These are phyloP conservation scores for Lysandra coridon DNA, from an alignment of 2,888 invertebrate species.

Conservation along the genomic window DNA sequence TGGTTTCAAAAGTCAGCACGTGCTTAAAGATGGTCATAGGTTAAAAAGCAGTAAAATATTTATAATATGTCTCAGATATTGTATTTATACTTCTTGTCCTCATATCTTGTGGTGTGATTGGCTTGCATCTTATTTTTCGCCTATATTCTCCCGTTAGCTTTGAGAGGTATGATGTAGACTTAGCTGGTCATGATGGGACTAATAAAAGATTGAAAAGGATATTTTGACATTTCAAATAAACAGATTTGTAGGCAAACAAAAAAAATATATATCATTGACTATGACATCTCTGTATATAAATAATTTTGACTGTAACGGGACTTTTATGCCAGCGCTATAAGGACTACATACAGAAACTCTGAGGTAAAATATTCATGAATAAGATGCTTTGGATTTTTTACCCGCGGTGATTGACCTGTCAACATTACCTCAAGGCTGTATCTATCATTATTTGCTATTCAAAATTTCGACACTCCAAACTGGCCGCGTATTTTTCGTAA, in stretches of 20 bases:
- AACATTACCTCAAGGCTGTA: slow-evolving; percentile 44
- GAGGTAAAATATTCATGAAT: not conserved
- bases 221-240: not conserved
- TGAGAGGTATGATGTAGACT: not conserved
- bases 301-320: not conserved
- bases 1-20: too few relatives aligned
- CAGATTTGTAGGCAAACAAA: not conserved
- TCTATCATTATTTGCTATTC: slow-evolving; percentile 38
- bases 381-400: slow-evolving; percentile 50
- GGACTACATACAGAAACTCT: not conserved
- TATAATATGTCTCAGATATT: too few relatives aligned
- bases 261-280: slow-evolving; percentile 12
- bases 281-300: not conserved
- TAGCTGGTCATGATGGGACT: not conserved
- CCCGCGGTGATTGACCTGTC: slow-evolving; percentile 53
- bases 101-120: too few relatives aligned
- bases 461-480: slow-evolving; percentile 5
- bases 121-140: too few relatives aligned
- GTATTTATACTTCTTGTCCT: too few relatives aligned
- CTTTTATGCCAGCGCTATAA: not conserved
- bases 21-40: too few relatives aligned
- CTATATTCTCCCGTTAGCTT: too few relatives aligned
- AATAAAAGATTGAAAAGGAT: not conserved
- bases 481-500: not conserved
- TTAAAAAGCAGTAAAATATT: too few relatives aligned